Conservation (phyloP, 2,888 invertebrate species). For the Eupithecia tripunctaria region DNA sequence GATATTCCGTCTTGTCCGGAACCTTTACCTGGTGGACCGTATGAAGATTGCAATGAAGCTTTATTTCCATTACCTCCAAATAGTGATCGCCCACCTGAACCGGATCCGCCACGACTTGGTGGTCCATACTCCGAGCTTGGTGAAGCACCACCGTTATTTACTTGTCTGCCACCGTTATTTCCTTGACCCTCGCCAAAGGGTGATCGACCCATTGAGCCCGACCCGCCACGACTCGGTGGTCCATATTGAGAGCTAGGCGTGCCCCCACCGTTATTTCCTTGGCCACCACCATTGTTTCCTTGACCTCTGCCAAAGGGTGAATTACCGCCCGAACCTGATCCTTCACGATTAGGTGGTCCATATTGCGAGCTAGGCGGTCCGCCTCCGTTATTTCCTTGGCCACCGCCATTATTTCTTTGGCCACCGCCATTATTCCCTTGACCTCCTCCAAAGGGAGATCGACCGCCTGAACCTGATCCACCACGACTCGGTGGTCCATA, state of each 20-base stretch:
- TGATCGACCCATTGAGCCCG: conserved; percentile 47
- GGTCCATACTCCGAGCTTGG: conserved; percentile 66
- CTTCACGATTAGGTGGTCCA: conserved; percentile 13
- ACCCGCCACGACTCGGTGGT: conserved; percentile 57
- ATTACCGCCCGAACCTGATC: neutral
- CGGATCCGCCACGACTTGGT: conserved; percentile 56
- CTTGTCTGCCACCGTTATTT: conserved; percentile 31
- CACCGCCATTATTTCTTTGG: conserved; percentile 33
- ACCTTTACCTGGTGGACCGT: conserved; percentile 62
- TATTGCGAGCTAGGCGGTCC: conserved; percentile 62
- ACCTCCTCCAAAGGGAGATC: conserved; percentile 48
- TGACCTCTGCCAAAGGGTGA: conserved; percentile 29
- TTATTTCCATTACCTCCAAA: conserved; percentile 47
- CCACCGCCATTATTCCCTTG: conserved; percentile 39
- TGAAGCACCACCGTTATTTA: conserved; percentile 40
- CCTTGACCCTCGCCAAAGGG: conserved; percentile 48
- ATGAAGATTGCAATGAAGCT: conserved; percentile 58
- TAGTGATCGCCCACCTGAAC: conserved; percentile 47
- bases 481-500: conserved; percentile 66
- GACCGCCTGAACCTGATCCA: conserved; percentile 46
- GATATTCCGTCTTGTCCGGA: conserved; percentile 39
- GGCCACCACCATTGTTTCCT: conserved; percentile 34
- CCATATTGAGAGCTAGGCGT: conserved; percentile 65
- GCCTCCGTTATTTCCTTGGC: conserved; percentile 41
- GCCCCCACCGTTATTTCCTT: conserved; percentile 40